Evolutionary conservation across 2,888 invertebrate genomes (phyloP), one percentile per base, ranked within the genome.

Genomic region (Ephialtes manifestator): DNA sequence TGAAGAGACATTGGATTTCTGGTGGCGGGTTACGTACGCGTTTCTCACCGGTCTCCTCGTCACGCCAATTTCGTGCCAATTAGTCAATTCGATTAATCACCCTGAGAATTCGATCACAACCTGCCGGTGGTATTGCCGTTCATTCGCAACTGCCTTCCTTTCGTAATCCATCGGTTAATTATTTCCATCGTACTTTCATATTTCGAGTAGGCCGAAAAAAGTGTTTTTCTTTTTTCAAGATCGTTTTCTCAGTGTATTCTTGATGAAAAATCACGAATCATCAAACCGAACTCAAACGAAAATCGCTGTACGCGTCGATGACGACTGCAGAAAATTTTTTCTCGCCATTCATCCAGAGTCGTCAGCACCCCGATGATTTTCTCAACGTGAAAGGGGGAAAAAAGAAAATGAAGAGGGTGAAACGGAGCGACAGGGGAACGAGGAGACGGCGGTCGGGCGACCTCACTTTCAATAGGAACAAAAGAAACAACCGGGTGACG

Each of bases 1-100:
- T 31, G 35, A 15, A 35, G 35, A 65, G n/a, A 63, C 35, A 48
- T 24, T 39, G 53, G 20, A n/a, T 15, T 15, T n/a, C 20, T 18
- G 39, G 7, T 18, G 39, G 20, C 20, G 65, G 3, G 60, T 65
- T 53, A 65, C 11, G 51, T 72, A 65, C 76, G 35, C 51, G n/a
- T 76, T 76, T 24, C 51, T 65, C 48, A 31, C 65, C 35, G 76
- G 15, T 20, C 24, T 58, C 72, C 70, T 76, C 79, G 60, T 82
- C 72, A 46, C 65, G 76, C 79, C 82, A 85, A 85, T 85, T 85
- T 85, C 82, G 79, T 82, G 71, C 51, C 85, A 85, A 85, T 85
- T 85, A 85, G 76, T 82, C 79, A 76, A 85, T 85, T 83, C 76
- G 85, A 85, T 85, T 80, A 85, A 82, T 85, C 82, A 80, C 48